phyloP scores from a whole-genome alignment of 2,113 vertebrate genomes.

The Pedionomus torquatus region DNA sequence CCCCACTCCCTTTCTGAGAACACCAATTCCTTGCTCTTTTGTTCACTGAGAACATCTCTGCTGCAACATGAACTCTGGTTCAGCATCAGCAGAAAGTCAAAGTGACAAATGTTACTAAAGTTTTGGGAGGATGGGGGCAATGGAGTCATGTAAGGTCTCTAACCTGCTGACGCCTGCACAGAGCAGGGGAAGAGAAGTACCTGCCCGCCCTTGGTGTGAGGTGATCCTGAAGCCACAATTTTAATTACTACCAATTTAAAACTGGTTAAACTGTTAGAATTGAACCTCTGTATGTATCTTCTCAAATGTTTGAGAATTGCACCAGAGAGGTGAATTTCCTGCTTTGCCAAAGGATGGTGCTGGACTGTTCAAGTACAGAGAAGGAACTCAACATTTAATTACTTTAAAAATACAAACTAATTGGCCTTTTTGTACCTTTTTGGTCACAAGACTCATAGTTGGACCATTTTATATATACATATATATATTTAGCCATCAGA shows the following conservation, averaged over 20 bases:
- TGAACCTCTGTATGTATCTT: rapidly evolving
- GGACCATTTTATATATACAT: not conserved
- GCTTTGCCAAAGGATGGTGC: not conserved
- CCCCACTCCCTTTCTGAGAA: not conserved
- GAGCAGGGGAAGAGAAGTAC: not conserved
- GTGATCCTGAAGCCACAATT: not conserved
- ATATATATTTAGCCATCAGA: not conserved
- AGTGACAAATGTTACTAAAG: not conserved
- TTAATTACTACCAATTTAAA: not conserved
- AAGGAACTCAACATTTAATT: not conserved
- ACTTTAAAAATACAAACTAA: not conserved
- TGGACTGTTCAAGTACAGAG: not conserved
- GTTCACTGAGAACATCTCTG: not conserved
- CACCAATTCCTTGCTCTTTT: not conserved
- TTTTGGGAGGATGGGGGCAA: not conserved
- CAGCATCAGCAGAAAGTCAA: not conserved
- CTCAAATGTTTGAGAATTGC: not conserved
- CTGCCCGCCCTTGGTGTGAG: not conserved
- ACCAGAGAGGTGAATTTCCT: not conserved
- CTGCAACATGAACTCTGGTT: not conserved
- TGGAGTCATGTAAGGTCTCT: not conserved
- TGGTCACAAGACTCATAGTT: not conserved
- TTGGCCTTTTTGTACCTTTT: not conserved
- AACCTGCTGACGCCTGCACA: not conserved
- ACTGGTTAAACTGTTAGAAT: not conserved